Base-by-base conservation (phyloP, 2,797 vertebrate genomes). In the Luscinia luscinia region DNA sequence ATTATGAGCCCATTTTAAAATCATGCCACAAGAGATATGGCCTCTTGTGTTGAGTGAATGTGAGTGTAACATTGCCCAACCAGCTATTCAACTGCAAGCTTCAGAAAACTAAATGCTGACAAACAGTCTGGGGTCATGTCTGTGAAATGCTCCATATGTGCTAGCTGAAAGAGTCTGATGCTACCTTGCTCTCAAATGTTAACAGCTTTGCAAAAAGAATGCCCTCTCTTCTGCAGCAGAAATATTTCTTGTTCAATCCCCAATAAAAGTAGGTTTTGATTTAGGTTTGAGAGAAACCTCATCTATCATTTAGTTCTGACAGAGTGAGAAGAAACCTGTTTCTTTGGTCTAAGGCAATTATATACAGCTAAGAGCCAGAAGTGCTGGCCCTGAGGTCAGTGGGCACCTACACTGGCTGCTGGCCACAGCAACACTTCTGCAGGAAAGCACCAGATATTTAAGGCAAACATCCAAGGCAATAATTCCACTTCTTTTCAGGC, bases 101-200 rank as follows among this genome's bases (percentile, higher is more conserved):
- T 63, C 83, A 70, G 45, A 73, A 91, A 93, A 59, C 27, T 43
- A 88, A 90, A 93, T 59, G 32, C 74, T 84, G 83, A 92, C 63
- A 92, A 82, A 94, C 20, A 84, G 74, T 52, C 48, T 32, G 19
- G 38, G 32, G 17, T 86, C 58, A 14, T 9, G 9, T 18, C 80
- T 88, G 38, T 76, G 80, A 91, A 92, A 90, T 23, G 34, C 18
- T 91, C 63, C 20, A 2, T 58, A 54, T 23, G 46, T 57, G 43
- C 80, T 15, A 23, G 38, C 5, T 93, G 70, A 85, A 67, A 79
- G 38, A 67, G 32, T 36, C 45, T 70, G 70, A 78, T 20, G 36
- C 57, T 61, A 58, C 45, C 68, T 74, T 82, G 55, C 59, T 88
- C 63, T 91, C 52, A 84, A 67, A 67, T 46, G 45, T 61, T 91